phyloP scores from a whole-genome alignment of 2,113 vertebrate species.

The Abramis brama region DNA sequence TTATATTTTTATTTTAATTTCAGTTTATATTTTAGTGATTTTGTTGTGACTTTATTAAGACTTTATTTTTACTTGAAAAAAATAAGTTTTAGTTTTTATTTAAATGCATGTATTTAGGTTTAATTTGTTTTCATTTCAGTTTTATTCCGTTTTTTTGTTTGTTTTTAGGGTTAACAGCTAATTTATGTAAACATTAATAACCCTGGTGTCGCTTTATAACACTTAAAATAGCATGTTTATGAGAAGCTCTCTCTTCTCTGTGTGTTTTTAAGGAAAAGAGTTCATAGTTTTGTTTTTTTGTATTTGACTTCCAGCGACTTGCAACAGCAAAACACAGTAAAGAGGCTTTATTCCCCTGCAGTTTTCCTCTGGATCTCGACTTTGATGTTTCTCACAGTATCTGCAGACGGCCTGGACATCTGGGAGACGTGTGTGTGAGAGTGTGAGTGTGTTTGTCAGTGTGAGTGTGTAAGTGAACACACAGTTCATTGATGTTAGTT shows the following conservation, averaged over 20 bases:
- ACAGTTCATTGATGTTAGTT: too few species aligned
- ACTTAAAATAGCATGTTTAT: background rate
- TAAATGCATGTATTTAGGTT: too few species aligned
- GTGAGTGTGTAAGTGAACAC: too few species aligned
- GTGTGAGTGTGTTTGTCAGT: too few species aligned
- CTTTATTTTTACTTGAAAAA: too few species aligned
- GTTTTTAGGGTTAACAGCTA: too few species aligned
- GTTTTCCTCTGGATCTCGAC: conserved; percentile 2
- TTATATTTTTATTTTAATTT: background rate
- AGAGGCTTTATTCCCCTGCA: background rate
- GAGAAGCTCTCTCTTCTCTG: background rate
- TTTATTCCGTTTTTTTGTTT: background rate
- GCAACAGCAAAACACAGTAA: background rate
- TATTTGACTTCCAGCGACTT: background rate
- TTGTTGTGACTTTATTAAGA: background rate
- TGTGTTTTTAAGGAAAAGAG: background rate
- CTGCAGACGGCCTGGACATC: conserved; percentile 29
- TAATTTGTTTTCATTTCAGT: background rate
- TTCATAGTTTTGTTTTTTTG: too few species aligned
- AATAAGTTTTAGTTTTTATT: too few species aligned
- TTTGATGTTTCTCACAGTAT: conserved; percentile 45
- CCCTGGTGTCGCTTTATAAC: background rate
- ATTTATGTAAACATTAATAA: background rate
- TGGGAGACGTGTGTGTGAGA: background rate
- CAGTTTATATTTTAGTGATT: background rate